Conservation (phyloP, 2,113 vertebrate genomes). For the Osmerus eperlanus region DNA sequence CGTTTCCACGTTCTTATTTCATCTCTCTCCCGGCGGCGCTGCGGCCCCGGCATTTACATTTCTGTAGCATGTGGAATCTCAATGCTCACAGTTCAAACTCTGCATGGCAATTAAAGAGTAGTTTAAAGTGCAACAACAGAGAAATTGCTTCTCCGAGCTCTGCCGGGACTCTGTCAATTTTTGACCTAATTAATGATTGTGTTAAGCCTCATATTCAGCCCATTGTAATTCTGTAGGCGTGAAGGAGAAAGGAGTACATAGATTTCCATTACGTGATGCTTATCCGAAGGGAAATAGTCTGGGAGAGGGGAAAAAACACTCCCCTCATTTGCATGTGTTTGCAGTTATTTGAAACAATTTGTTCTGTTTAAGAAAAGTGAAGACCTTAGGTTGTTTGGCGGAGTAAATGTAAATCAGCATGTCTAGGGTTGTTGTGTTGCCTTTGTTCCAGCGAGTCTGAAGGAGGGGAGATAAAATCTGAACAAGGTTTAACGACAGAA, state of each 20-base stretch:
- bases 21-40: conserved; percentile 35
- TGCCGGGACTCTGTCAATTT: conserved; percentile 53
- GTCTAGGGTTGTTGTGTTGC: conserved; percentile 19
- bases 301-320: conserved; percentile 52
- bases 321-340: conserved; percentile 55
- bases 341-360: conserved; percentile 36
- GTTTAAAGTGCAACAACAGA: conserved; percentile 31
- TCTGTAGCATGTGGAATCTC: conserved; percentile 38
- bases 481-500: conserved; percentile 26
- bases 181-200: conserved; percentile 73
- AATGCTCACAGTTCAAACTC: conserved; percentile 50
- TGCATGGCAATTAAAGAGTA: conserved; percentile 51
- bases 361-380: conserved; percentile 43
- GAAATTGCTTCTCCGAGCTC: conserved; percentile 32
- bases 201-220: conserved; percentile 53
- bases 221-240: conserved; percentile 55
- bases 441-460: conserved; percentile 37
- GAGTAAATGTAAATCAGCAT: conserved; percentile 44
- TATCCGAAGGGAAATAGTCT: conserved; percentile 62
- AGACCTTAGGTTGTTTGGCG: conserved; percentile 33
- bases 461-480: conserved; percentile 38
- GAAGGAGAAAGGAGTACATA: conserved; percentile 60
- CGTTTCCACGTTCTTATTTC: conserved; percentile 8
- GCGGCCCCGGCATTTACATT: conserved; percentile 30
- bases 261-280: conserved; percentile 67